Evolutionary conservation across 2,888 invertebrate genomes (phyloP).

Genomic region (Ochropleura leucogaster): DNA sequence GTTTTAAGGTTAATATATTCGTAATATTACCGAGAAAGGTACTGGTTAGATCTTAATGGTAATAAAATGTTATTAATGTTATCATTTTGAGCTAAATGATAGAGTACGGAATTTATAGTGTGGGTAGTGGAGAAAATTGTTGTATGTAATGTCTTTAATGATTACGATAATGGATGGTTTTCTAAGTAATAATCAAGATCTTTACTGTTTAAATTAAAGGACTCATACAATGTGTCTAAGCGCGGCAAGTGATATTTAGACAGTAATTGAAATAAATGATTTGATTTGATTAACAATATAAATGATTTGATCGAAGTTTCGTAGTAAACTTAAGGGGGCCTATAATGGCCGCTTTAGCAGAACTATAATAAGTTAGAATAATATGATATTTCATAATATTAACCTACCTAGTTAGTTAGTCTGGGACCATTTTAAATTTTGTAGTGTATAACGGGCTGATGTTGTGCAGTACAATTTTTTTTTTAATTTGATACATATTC

Average conservation of each 20-base stretch:
- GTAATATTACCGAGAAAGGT: slow-evolving; percentile 45
- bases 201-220: not conserved
- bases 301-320: not conserved
- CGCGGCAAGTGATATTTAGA: too few species aligned
- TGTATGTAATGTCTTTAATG: slow-evolving; percentile 8
- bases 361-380: too few species aligned
- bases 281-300: not conserved
- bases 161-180: slow-evolving; percentile 4
- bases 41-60: slow-evolving; percentile 26
- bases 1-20: slow-evolving; percentile 58
- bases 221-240: not conserved
- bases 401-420: too few species aligned
- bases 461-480: too few species aligned
- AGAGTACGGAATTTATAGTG: slow-evolving; percentile 5
- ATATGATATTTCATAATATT: too few species aligned
- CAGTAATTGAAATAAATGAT: not conserved
- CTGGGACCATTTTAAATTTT: too few species aligned
- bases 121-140: slow-evolving; percentile 17
- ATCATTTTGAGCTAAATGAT: slow-evolving; percentile 37
- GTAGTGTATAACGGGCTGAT: too few species aligned
- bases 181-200: not conserved
- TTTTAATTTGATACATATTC: too few species aligned
- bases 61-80: slow-evolving; percentile 40
- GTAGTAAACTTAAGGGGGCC: not conserved
- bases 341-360: too few species aligned